phyloP scores from a whole-genome alignment of 35 echinoderm and acorn worm species.

The Heliocidaris tuberculata region DNA sequence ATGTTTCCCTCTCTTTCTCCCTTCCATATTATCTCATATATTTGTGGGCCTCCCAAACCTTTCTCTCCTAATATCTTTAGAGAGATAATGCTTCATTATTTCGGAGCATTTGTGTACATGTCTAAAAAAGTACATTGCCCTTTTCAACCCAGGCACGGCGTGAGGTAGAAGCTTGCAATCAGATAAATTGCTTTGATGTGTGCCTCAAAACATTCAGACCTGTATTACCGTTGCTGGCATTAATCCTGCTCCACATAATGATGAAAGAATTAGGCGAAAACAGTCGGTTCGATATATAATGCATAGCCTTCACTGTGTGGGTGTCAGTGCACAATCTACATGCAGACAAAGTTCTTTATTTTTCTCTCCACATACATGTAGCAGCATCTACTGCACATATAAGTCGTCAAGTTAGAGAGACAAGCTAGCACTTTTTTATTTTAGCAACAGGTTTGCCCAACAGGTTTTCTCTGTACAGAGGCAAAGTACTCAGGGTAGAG shows the following conservation, averaged over 20 bases:
- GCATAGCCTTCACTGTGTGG: background rate
- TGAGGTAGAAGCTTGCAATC: background rate
- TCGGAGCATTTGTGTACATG: constrained; percentile 1
- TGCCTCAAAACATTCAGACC: background rate
- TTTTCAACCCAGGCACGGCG: background rate
- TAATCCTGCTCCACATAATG: background rate
- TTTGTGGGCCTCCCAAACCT: background rate
- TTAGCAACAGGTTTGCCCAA: constrained; percentile 4
- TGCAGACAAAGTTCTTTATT: background rate
- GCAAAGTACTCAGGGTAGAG: background rate
- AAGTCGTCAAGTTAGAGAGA: background rate
- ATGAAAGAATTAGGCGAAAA: background rate
- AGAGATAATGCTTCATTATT: constrained; percentile 18
- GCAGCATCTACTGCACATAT: background rate
- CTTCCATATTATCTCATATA: background rate
- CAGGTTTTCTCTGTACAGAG: background rate
- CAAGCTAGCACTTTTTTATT: background rate
- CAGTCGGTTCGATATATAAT: background rate
- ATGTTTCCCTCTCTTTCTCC: background rate
- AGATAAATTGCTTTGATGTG: constrained; percentile 17
- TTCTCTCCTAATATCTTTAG: background rate
- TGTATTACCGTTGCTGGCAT: background rate
- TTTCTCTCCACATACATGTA: background rate
- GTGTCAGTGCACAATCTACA: background rate
- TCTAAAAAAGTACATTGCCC: background rate